Evolutionary conservation across 2,888 invertebrate species (phyloP), one percentile per base, ranked within the genome.

Genomic region (Omphaloscelis lunosa): DNA sequence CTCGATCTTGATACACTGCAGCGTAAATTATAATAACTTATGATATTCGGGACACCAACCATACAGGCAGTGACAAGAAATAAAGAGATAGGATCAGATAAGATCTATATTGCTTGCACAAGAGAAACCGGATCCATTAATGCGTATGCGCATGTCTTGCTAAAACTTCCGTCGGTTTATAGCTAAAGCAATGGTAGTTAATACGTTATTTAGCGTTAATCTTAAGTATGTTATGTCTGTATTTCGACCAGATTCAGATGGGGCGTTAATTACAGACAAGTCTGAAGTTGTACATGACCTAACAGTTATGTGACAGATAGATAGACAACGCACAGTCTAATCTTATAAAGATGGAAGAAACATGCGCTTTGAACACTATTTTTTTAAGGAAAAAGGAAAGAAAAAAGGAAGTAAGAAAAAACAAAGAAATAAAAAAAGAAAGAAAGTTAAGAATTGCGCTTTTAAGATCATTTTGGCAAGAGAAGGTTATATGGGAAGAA

Each of bases 121-220:
- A 68, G 83, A 77, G 69, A 63, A 77, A 79, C 82, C 86, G 87
- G 86, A 88, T 79, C 80, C 77, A 63, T 62, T 80, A 39, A 67
- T 34, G 75, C 51, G 51, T 15, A 66, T 34, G 63, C 12, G 78
- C 68, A 77, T 69, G 69, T 39, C 59, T 85, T 82, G 74, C 74
- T 77, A 70, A 82, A 78, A 58, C 53, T 72, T 85, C 86, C 83
- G 82, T 65, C 62, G 23, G 23, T 27, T 68, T 51, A 72, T 51
- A 59, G 23, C 51, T 53, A 1, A 8, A 69, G 65, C 63, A 71
- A 69, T 65, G 34, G 34, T 34, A 39, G 34, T 48, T 74, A 72
- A 67, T 56, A 69, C 5, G n/a, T 53, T 29, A 34, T 34, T 34
- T 20, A 7, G 39, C 29, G 8, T 7, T 11, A 17, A 51, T n/a